A percentile compares a stretch with the other conserved stretches of the same genome.
Conservation (phyloP, 2,113 vertebrate genomes). For the Sylvietta virens region DNA sequence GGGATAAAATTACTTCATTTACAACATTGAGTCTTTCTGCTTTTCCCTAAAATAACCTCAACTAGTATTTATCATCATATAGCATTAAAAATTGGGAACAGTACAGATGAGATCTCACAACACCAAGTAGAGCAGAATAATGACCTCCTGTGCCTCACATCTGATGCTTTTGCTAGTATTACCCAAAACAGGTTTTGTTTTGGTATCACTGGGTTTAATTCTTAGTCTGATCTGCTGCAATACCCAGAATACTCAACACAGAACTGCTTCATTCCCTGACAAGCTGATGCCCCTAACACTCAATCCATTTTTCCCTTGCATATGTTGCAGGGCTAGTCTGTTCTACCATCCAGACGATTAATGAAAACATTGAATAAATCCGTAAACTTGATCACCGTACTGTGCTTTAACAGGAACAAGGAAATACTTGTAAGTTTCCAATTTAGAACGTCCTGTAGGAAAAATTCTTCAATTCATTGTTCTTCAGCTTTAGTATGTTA, state of each 20-base stretch:
- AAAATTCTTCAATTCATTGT: neutral
- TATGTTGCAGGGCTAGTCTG: neutral
- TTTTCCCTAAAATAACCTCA: neutral
- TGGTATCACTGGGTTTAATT: neutral
- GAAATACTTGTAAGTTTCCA: neutral
- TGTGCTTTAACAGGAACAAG: neutral
- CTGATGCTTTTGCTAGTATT: conserved; percentile 14
- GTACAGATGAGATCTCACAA: neutral
- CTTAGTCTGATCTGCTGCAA: neutral
- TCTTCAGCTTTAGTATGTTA: neutral
- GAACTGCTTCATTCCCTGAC: neutral
- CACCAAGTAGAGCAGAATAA: conserved; percentile 59
- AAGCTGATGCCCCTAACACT: neutral
- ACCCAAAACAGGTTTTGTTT: conserved; percentile 3
- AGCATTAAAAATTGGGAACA: neutral
- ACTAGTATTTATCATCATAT: neutral
- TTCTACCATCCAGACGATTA: neutral
- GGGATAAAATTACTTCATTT: accelerated
- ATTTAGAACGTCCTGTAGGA: accelerated
- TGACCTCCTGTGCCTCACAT: conserved; percentile 46
- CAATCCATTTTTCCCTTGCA: neutral
- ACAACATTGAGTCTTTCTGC: neutral
- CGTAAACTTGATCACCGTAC: neutral
- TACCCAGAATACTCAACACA: neutral
- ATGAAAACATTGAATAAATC: neutral